A percentile compares a stretch with the other conserved stretches of the same genome.
phyloP scores from a whole-genome alignment of 2,113 vertebrate species.

The Scytalopus superciliaris region DNA sequence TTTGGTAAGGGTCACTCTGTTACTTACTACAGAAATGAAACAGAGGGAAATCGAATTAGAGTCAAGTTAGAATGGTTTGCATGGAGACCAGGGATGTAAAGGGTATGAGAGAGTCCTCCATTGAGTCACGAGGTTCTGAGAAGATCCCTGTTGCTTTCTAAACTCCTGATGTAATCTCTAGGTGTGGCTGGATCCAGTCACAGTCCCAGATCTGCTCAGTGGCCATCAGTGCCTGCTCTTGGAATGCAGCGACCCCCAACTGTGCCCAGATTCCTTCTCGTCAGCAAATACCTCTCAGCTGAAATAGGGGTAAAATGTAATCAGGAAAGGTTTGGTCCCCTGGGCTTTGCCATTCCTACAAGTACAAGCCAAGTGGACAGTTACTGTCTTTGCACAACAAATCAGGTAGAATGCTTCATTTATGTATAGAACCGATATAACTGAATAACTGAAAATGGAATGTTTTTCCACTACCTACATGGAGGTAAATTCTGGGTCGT shows the following conservation, averaged over 20 bases:
- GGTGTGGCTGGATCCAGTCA: fast-evolving
- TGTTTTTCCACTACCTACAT: background rate
- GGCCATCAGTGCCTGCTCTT: background rate
- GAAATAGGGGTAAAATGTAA: background rate
- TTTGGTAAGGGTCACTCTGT: background rate
- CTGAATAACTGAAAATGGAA: background rate
- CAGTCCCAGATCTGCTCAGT: background rate
- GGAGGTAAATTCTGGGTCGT: background rate
- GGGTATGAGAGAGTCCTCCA: background rate
- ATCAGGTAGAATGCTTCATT: background rate
- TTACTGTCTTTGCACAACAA: background rate
- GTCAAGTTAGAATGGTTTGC: background rate
- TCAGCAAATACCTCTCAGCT: background rate
- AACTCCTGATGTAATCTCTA: background rate
- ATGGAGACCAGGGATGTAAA: background rate
- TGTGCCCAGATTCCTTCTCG: fast-evolving
- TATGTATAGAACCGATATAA: background rate
- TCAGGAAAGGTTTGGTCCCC: background rate
- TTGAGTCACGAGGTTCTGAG: background rate
- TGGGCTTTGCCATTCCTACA: background rate
- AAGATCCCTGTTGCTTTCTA: background rate
- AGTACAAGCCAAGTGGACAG: background rate
- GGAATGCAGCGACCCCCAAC: background rate
- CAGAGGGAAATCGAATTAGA: background rate
- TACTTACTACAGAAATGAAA: background rate